A percentile compares a stretch with the other conserved stretches of the same genome.
Conservation (phyloP, 2,888 invertebrate species). For the Tetragonula carbonaria region DNA sequence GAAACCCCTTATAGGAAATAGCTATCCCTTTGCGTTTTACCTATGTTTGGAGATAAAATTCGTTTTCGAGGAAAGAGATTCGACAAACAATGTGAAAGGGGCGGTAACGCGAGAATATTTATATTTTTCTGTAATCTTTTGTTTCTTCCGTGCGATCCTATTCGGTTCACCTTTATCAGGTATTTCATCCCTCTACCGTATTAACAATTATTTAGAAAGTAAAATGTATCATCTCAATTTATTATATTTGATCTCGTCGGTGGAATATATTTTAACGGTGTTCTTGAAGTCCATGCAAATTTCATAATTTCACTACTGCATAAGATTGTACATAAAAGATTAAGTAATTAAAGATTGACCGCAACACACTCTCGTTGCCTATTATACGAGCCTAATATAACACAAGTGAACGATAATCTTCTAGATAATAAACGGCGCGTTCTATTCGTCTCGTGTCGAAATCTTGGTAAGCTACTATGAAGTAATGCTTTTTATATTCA, state of each 20-base stretch:
- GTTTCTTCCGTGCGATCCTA: slow-evolving; percentile 12
- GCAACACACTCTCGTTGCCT: background rate
- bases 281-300: background rate
- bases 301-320: background rate
- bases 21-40: slow-evolving; percentile 46
- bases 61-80: slow-evolving; percentile 33
- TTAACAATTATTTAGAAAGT: background rate
- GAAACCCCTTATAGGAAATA: slow-evolving; percentile 51
- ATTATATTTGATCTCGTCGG: background rate
- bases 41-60: slow-evolving; percentile 45
- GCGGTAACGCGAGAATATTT: slow-evolving; percentile 33
- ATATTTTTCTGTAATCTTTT: slow-evolving; percentile 49
- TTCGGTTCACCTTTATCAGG: background rate
- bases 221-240: background rate
- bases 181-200: background rate
- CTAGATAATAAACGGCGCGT: background rate
- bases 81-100: slow-evolving; percentile 25
- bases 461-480: slow-evolving; percentile 24
- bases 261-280: background rate
- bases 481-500: slow-evolving; percentile 58
- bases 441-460: background rate
- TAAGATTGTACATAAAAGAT: too few species aligned
- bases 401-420: background rate
- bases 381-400: background rate
- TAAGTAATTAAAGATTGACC: slow-evolving; percentile 2